These are phyloP conservation scores for Eumeta japonica DNA, from an alignment of 1,140 invertebrate genomes.

Conservation along the genomic window DNA sequence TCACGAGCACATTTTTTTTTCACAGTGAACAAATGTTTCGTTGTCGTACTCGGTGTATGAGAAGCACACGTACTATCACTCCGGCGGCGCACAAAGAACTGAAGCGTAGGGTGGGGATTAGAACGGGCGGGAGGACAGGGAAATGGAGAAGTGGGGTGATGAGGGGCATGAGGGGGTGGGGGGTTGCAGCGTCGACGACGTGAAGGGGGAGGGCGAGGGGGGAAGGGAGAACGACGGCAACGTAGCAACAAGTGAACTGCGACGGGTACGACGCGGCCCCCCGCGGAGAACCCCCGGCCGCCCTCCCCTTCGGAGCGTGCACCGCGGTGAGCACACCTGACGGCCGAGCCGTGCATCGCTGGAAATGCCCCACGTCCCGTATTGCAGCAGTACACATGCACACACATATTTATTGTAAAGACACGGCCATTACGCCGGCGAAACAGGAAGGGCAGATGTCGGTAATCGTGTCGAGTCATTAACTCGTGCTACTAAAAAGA, in stretches of 20 bases:
- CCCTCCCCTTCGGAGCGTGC: too few relatives aligned
- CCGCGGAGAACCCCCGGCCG: slow-evolving; percentile 20
- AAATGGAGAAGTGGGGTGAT: too few relatives aligned
- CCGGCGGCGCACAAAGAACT: slow-evolving; percentile 50
- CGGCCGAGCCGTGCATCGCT: slow-evolving; percentile 29
- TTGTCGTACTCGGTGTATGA: slow-evolving; percentile 20
- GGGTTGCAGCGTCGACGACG: slow-evolving; percentile 29
- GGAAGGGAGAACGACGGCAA: slow-evolving; percentile 25
- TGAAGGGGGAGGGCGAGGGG: slow-evolving; percentile 27
- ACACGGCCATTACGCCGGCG: too few relatives aligned
- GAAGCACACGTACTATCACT: slow-evolving; percentile 34
- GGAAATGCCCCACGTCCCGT: too few relatives aligned
- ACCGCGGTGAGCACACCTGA: slow-evolving; percentile 41
- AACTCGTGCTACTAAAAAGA: too few relatives aligned
- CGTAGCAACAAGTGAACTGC: slow-evolving; percentile 55
- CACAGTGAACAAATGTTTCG: too few relatives aligned
- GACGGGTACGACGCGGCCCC: slow-evolving; percentile 28
- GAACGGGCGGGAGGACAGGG: too few relatives aligned
- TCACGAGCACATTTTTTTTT: too few relatives aligned
- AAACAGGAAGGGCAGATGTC: slow-evolving; percentile 41
- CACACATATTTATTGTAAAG: too few relatives aligned
- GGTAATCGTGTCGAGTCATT: slow-evolving; percentile 34
- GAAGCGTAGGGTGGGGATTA: slow-evolving; percentile 40
- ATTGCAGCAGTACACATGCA: too few relatives aligned
- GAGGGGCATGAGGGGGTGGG: too few relatives aligned